A percentile compares a stretch with the other conserved stretches of the same genome.
Conservation (phyloP, 1,140 invertebrate species). For the Dendroctonus ponderosae region DNA sequence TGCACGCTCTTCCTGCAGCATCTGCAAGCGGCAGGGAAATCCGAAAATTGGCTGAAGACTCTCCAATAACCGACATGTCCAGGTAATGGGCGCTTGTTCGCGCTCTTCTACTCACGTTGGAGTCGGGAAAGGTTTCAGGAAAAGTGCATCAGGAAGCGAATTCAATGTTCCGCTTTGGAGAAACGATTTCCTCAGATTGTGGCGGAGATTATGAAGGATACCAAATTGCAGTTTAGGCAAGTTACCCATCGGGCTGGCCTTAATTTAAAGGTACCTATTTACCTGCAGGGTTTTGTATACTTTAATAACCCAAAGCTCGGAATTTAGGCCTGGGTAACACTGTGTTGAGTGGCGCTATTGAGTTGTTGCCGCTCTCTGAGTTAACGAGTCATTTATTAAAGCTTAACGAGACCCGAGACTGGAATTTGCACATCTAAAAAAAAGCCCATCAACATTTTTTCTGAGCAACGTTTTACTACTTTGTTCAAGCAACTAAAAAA, state of each 20-base stretch:
- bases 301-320: too few relatives aligned
- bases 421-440: too few relatives aligned
- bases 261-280: constrained; percentile 32
- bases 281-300: not conserved
- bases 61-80: constrained; percentile 38
- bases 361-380: too few relatives aligned
- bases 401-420: too few relatives aligned
- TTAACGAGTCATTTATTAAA: too few relatives aligned
- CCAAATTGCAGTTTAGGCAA: constrained; percentile 31
- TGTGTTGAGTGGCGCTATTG: too few relatives aligned
- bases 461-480: too few relatives aligned
- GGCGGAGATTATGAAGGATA: constrained; percentile 36
- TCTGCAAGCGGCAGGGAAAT: constrained; percentile 26
- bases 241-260: constrained; percentile 36
- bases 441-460: too few relatives aligned
- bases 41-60: constrained; percentile 28
- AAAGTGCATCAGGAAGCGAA: constrained; percentile 36
- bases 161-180: constrained; percentile 31
- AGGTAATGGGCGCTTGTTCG: constrained; percentile 24
- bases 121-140: constrained; percentile 25
- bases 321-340: too few relatives aligned
- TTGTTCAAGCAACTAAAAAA: too few relatives aligned
- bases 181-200: constrained; percentile 30
- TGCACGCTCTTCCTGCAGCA: not conserved
- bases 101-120: constrained; percentile 1